phyloP scores from a whole-genome alignment of 2,797 vertebrate species.

The Lepus townsendii region DNA sequence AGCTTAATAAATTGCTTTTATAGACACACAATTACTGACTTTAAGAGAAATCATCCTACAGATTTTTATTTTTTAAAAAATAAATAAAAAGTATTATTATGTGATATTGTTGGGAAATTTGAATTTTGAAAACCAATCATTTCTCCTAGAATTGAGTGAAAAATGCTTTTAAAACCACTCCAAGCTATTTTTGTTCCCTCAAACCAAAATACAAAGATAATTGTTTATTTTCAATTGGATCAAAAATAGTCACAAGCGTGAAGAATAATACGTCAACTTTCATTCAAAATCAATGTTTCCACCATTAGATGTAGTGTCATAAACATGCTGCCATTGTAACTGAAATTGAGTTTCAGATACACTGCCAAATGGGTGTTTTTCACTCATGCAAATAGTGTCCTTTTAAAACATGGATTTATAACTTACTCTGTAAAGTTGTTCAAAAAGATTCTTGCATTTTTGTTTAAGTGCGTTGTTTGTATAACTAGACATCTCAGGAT shows the following conservation, averaged over 20 bases:
- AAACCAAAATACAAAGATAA: conserved; percentile 57
- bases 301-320: conserved; percentile 70
- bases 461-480: conserved; percentile 52
- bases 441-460: conserved; percentile 61
- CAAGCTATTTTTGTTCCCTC: conserved; percentile 65
- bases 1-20: conserved; percentile 59
- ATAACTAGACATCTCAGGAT: conserved; percentile 5
- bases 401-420: conserved; percentile 73
- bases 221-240: conserved; percentile 76
- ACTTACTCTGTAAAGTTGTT: conserved; percentile 22
- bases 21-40: conserved; percentile 39
- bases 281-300: conserved; percentile 77
- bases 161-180: conserved; percentile 41
- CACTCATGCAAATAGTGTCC: conserved; percentile 66
- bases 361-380: conserved; percentile 74
- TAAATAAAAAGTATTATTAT: background rate
- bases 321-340: conserved; percentile 69
- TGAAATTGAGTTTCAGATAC: conserved; percentile 80
- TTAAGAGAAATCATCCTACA: conserved; percentile 30
- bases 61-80: background rate
- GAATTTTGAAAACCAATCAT: conserved; percentile 54
- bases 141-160: conserved; percentile 44
- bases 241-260: conserved; percentile 65
- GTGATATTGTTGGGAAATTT: background rate
- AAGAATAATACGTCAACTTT: conserved; percentile 60